Conservation (phyloP, 2,888 invertebrate genomes). For the Dryadula phaetusa region DNA sequence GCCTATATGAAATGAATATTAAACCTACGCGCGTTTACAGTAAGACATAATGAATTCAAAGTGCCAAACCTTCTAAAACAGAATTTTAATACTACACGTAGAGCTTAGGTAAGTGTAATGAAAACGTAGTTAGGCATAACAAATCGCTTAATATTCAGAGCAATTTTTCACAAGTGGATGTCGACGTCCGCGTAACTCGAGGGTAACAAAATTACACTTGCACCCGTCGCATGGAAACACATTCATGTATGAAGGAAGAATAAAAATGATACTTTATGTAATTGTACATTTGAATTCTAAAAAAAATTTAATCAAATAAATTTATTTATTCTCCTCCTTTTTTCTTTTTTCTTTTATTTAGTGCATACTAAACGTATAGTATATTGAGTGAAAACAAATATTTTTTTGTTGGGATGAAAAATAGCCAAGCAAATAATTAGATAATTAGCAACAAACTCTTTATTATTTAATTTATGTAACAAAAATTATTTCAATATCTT, state of each 20-base stretch:
- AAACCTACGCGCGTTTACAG: no score
- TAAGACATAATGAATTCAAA: no score
- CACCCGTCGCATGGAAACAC: slow-evolving; percentile 43
- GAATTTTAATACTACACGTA: slow-evolving; percentile 11
- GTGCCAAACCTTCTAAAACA: slow-evolving; percentile 5
- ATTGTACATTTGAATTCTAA: slow-evolving; percentile 4
- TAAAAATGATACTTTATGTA: slow-evolving; percentile 10
- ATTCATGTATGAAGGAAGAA: slow-evolving; percentile 35
- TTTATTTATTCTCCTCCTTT: neutral
- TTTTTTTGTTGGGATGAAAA: no score
- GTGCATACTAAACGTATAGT: no score
- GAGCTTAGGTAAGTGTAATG: slow-evolving; percentile 27
- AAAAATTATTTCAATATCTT: no score
- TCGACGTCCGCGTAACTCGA: slow-evolving; percentile 45
- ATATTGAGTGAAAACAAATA: no score
- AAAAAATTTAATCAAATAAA: slow-evolving; percentile 1
- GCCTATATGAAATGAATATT: no score
- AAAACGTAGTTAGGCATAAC: slow-evolving; percentile 46
- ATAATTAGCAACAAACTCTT: no score
- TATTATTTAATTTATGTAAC: no score
- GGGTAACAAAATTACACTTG: slow-evolving; percentile 50
- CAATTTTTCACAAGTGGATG: slow-evolving; percentile 50
- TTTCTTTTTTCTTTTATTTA: no score
- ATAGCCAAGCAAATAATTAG: no score
- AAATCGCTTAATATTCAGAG: slow-evolving; percentile 51